Evolutionary conservation across 2,113 vertebrate species (phyloP).

Genomic region (Sorex araneus): DNA sequence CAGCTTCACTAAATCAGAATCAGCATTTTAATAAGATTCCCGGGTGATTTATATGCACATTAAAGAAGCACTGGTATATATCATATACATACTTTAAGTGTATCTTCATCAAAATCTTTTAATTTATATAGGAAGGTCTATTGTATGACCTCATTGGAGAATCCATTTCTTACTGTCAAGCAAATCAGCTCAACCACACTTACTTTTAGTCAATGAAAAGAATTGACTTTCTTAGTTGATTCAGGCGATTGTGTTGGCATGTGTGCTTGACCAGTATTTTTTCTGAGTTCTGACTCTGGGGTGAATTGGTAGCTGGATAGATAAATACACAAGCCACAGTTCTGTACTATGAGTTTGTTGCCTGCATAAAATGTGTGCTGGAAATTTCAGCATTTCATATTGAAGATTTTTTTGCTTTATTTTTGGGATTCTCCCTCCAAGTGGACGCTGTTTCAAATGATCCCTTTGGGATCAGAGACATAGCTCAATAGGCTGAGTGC

Average conservation of each 20-base stretch:
- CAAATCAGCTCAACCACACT: conserved; percentile 29
- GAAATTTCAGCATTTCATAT: conserved; percentile 36
- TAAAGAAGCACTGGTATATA: conserved; percentile 54
- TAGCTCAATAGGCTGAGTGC: too few species aligned
- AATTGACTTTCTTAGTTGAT: conserved; percentile 46
- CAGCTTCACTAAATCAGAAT: conserved; percentile 45
- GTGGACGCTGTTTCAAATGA: conserved; percentile 32
- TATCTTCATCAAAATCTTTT: conserved; percentile 63
- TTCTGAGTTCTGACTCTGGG: conserved; percentile 46
- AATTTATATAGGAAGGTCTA: conserved; percentile 52
- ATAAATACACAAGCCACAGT: not conserved
- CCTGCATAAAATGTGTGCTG: conserved; percentile 13
- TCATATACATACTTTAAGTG: conserved; percentile 25
- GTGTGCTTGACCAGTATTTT: conserved; percentile 1
- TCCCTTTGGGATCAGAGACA: not conserved
- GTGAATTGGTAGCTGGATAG: not conserved
- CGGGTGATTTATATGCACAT: conserved; percentile 31
- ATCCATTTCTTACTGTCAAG: conserved; percentile 62
- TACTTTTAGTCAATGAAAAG: conserved; percentile 36
- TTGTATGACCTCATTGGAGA: conserved; percentile 51
- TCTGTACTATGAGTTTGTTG: conserved; percentile 10
- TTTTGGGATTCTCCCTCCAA: conserved; percentile 11
- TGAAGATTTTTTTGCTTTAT: conserved; percentile 34
- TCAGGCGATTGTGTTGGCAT: conserved; percentile 38
- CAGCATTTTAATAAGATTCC: conserved; percentile 64